Base-by-base conservation (phyloP, 2,888 invertebrate species). In the Slavum lentiscoides region DNA sequence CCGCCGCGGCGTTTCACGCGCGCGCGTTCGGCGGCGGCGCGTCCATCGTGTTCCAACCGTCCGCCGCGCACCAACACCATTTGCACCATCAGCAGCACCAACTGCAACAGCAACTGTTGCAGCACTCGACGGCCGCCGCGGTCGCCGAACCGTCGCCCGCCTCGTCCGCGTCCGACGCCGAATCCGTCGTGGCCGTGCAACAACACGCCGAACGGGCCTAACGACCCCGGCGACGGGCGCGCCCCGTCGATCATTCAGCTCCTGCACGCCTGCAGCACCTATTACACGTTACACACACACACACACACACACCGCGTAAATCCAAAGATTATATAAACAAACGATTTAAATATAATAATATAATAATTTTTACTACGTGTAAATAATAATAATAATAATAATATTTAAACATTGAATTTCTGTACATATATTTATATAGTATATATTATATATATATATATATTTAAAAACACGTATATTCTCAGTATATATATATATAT, bases 81-180 rank as follows among this genome's bases (percentile, higher is more conserved):
- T 55, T 85, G 85, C 62, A 84, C 86, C 64, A 85, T 86, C 39
- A 84, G 85, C 82, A 85, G 86, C 64, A 85, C 86, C 39, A 84
- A 84, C 83, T 83, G 80, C 82, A 74, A 49, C 39, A 30, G 69
- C 81, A 43, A 39, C 81, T 23, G 67, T 82, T 30, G 86, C 43
- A 43, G 1, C 87, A 19, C 84, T 84, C 70, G 61, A 87, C 87
- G 17, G 86, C 88, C 1, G 87, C 89, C n/a, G 87, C 88, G 9
- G 88, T 89, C 37, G 88, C 89, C n/a, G 87, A 87, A 7, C 89
- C 89, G 30, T 87, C 88, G 80, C 87, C 88, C 62, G 87, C 89
- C 17, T 85, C 84, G 37, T 85, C 85, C 74, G 84, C 85, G 19
- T 86, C 86, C 81, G 84, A 86, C 55, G 85, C 87, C 72, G 82